A percentile compares a stretch with the other conserved stretches of the same genome.
Evolutionary conservation across 1,140 invertebrate genomes (phyloP).

Genomic region (Drosophila jambulina): DNA sequence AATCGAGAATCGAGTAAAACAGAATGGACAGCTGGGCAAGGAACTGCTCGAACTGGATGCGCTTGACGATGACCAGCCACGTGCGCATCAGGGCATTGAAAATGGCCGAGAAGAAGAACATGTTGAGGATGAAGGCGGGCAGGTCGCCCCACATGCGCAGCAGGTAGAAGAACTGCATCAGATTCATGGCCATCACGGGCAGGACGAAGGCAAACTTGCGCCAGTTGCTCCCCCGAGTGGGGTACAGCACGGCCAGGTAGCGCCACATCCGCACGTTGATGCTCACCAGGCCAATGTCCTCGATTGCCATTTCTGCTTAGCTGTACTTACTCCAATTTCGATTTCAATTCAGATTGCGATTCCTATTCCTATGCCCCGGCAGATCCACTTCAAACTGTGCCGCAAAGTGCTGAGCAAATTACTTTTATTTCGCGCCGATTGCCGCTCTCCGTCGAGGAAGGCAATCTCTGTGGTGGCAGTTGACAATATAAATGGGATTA

Average conservation of each 20-base stretch:
- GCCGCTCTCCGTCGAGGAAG: slow-evolving; percentile 27
- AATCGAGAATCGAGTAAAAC: slow-evolving; percentile 46
- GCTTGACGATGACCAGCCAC: slow-evolving; percentile 66
- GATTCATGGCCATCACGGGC: slow-evolving; percentile 66
- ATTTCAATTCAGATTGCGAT: background rate
- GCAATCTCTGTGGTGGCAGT: slow-evolving; percentile 25
- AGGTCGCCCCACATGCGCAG: slow-evolving; percentile 71
- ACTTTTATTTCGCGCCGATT: slow-evolving; percentile 69
- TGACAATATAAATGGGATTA: slow-evolving; percentile 31
- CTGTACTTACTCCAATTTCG: slow-evolving; percentile 1
- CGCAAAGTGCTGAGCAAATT: slow-evolving; percentile 65
- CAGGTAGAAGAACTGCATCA: slow-evolving; percentile 76
- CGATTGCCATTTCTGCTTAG: slow-evolving; percentile 20
- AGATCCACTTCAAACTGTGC: slow-evolving; percentile 63
- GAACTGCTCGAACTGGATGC: slow-evolving; percentile 44
- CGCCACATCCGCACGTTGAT: slow-evolving; percentile 77
- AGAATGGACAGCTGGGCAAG: slow-evolving; percentile 46
- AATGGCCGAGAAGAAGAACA: slow-evolving; percentile 75
- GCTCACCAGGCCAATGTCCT: slow-evolving; percentile 68
- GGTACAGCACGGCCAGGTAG: slow-evolving; percentile 63
- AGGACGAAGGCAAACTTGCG: slow-evolving; percentile 69
- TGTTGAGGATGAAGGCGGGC: slow-evolving; percentile 73
- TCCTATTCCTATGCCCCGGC: slow-evolving; percentile 3
- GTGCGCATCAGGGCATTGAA: slow-evolving; percentile 77
- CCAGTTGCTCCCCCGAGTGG: slow-evolving; percentile 52